Evolutionary conservation across 2,888 invertebrate species (phyloP), one percentile per base, ranked within the genome.

Genomic region (Unio delphinus): DNA sequence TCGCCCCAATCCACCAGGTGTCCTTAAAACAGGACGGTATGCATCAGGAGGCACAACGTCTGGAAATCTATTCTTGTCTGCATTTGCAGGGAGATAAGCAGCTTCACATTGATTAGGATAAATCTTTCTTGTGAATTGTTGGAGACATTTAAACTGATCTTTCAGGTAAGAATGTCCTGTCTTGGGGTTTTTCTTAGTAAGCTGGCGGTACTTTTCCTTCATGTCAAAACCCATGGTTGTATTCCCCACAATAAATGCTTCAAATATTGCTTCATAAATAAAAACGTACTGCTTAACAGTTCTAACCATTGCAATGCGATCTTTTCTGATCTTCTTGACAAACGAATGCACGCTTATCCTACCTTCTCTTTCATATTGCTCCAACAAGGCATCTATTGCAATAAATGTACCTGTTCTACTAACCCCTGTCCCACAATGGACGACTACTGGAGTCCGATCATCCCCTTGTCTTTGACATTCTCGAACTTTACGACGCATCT

Each of bases 381-480:
- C 84, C 62, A 89, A 62, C 6, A 89, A 80, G n/a, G 85, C 79
- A 72, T 90, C 89, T 4, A 89, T 75, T 5, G 89, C 89, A 17
- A 90, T 88, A 79, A 83, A 90, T 6, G 85, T 85, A 4, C 85
- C 89, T 4, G 88, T 86, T 30, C 89, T 75, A 63, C 87, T 87
- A 54, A 89, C 85, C 1, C 89, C 90, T 8, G 90, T 89, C 15
- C 89, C 89, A 78, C 90, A 89, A 70, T 90, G 90, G 7, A 90
- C 89, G 54, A 89, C 74, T 20, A 89, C 70, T 0, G 88, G 89
- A 1, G 70, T 70, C 54, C 59, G 57, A 8, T 79, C 75, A 28
- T 74, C 76, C 26, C 75, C 70, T 17, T 71, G 70, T 56, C 68
- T 68, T 34, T 84, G 81, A 62, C 76, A 78, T 8, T 71, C 71